Percentiles rank a stretch among this genome's conserved stretches.
These are phyloP conservation scores for Dione vanillae DNA, from an alignment of 2,888 invertebrate species.

Conservation along the genomic window DNA sequence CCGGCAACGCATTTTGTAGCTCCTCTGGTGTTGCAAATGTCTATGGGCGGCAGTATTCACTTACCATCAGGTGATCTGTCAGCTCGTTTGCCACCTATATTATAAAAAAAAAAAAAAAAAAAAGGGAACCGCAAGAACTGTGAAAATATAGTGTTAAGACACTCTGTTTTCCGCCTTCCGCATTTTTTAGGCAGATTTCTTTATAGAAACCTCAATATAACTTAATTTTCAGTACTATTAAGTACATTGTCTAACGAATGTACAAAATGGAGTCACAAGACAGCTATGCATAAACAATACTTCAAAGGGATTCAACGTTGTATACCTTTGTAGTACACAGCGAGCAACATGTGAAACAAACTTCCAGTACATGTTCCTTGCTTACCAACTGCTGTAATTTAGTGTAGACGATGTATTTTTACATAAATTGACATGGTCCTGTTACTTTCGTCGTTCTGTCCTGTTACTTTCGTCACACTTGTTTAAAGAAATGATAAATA, in stretches of 20 bases:
- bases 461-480: neutral
- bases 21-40: too few species aligned
- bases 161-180: too few species aligned
- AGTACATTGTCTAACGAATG: neutral
- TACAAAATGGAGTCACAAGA: constrained; percentile 9
- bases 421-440: neutral
- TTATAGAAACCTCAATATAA: neutral
- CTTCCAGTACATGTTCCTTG: neutral
- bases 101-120: too few species aligned
- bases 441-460: neutral
- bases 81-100: too few species aligned
- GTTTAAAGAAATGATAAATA: neutral
- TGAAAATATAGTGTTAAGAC: too few species aligned
- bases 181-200: too few species aligned
- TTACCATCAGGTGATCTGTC: too few species aligned
- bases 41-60: too few species aligned
- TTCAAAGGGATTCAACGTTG: constrained; percentile 7
- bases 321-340: constrained; percentile 6
- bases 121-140: too few species aligned
- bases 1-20: too few species aligned
- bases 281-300: constrained; percentile 16
- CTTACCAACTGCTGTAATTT: neutral
- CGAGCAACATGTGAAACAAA: neutral
- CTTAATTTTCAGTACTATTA: neutral
- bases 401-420: neutral